A percentile compares a stretch with the other conserved stretches of the same genome.
Evolutionary conservation across 2,888 invertebrate genomes (phyloP).

Genomic region (Spodoptera picta): DNA sequence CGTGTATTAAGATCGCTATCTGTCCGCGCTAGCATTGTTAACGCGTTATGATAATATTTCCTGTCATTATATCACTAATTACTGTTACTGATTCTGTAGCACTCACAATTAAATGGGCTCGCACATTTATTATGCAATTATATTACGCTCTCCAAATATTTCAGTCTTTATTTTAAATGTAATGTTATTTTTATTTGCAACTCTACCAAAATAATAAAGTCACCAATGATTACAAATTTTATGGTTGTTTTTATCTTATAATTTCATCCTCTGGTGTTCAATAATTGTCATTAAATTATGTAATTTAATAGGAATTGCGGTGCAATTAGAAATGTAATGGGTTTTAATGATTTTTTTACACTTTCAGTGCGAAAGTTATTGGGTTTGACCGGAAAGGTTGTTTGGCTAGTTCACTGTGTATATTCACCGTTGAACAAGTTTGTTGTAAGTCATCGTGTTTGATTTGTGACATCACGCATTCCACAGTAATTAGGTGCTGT

Average conservation of each 20-base stretch:
- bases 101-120: slow-evolving; percentile 14
- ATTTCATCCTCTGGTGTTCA: not conserved
- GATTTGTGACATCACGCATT: slow-evolving; percentile 55
- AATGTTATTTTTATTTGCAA: slow-evolving; percentile 5
- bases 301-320: not conserved
- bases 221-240: not conserved
- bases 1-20: slow-evolving; percentile 29
- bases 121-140: slow-evolving; percentile 7
- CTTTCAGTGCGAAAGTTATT: slow-evolving; percentile 32
- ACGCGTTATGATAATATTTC: slow-evolving; percentile 31
- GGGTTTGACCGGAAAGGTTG: slow-evolving; percentile 22
- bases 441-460: slow-evolving; percentile 55
- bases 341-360: slow-evolving; percentile 24
- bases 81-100: slow-evolving; percentile 13
- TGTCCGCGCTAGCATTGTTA: slow-evolving; percentile 31
- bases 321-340: not conserved
- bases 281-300: not conserved
- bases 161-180: slow-evolving; percentile 1
- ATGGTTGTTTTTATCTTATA: not conserved
- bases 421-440: slow-evolving; percentile 46
- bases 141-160: slow-evolving; percentile 39
- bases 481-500: slow-evolving; percentile 36
- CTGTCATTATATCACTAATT: slow-evolving; percentile 37
- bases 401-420: slow-evolving; percentile 41
- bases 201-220: not conserved